Evolutionary conservation across 1,140 invertebrate species (phyloP).

Genomic region (Coenobita brevimanus): DNA sequence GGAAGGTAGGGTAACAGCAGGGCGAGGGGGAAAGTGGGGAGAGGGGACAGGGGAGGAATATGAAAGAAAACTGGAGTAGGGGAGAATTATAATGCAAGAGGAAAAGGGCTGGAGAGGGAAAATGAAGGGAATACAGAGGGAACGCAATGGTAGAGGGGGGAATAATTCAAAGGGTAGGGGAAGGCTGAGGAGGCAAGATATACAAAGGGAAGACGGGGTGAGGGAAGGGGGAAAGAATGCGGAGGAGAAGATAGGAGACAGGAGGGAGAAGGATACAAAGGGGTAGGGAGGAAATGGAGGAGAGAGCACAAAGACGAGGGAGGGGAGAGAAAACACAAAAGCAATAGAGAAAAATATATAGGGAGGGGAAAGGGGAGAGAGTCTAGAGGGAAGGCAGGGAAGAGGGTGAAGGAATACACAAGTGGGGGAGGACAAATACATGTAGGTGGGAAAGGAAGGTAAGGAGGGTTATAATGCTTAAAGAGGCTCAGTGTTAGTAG

Average conservation of each 20-base stretch:
- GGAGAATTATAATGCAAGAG: too few relatives aligned
- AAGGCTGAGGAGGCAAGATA: too few relatives aligned
- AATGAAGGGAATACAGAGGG: not conserved
- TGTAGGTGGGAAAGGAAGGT: too few relatives aligned
- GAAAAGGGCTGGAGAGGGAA: not conserved
- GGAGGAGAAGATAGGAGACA: not conserved
- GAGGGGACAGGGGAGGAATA: not conserved
- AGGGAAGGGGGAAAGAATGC: too few relatives aligned
- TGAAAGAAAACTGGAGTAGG: not conserved
- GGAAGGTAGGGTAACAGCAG: not conserved
- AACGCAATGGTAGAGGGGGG: too few relatives aligned
- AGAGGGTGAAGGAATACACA: slow-evolving; percentile 5
- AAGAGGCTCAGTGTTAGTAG: too few relatives aligned
- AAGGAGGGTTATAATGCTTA: too few relatives aligned
- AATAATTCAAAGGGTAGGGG: too few relatives aligned
- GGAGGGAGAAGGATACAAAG: not conserved
- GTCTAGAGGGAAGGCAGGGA: not conserved
- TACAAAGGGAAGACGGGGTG: too few relatives aligned
- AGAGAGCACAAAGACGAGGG: not conserved
- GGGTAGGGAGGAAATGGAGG: not conserved
- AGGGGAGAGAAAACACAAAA: not conserved
- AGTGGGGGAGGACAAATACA: too few relatives aligned
- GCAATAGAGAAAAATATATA: too few relatives aligned
- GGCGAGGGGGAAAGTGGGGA: not conserved
- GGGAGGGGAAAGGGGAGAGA: slow-evolving; percentile 2